A percentile compares a stretch with the other conserved stretches of the same genome.
Evolutionary conservation across 2,888 invertebrate genomes (phyloP).

Genomic region (Ormyrus labotus): DNA sequence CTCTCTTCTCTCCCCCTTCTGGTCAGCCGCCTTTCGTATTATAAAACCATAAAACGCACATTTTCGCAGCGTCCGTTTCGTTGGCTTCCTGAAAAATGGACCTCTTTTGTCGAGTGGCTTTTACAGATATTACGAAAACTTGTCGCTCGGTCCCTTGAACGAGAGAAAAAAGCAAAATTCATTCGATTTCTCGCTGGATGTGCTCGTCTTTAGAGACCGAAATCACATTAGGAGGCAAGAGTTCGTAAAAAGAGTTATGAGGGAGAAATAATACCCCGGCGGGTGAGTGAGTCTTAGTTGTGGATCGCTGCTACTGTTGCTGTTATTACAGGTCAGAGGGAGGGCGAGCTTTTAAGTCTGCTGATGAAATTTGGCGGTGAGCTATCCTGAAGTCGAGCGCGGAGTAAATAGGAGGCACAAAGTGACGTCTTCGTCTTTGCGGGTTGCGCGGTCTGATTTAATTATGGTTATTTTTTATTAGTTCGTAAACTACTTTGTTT

Average conservation of each 20-base stretch:
- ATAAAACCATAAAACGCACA: slow-evolving; percentile 73
- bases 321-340: slow-evolving; percentile 13
- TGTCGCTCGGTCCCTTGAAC: neutral
- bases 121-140: slow-evolving; percentile 56
- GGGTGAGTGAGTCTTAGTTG: neutral
- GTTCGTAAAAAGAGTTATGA: slow-evolving; percentile 55
- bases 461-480: slow-evolving; percentile 23
- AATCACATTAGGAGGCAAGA: slow-evolving; percentile 54
- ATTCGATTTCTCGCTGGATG: slow-evolving; percentile 43
- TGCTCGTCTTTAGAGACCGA: slow-evolving; percentile 24
- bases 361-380: slow-evolving; percentile 54
- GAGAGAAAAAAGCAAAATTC: slow-evolving; percentile 32
- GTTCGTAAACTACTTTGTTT: no score
- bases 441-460: slow-evolving; percentile 38
- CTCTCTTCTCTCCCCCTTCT: slow-evolving; percentile 18
- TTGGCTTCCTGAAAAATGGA: slow-evolving; percentile 56
- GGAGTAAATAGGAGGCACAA: slow-evolving; percentile 21
- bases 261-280: neutral
- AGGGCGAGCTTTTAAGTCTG: slow-evolving; percentile 45
- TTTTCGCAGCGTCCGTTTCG: slow-evolving; percentile 60
- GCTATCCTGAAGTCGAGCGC: slow-evolving; percentile 26
- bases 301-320: neutral
- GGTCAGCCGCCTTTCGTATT: slow-evolving; percentile 69
- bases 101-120: slow-evolving; percentile 56
- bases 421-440: slow-evolving; percentile 20